Evolutionary conservation across 2,888 invertebrate genomes (phyloP).

Genomic region (Morpho achilles): DNA sequence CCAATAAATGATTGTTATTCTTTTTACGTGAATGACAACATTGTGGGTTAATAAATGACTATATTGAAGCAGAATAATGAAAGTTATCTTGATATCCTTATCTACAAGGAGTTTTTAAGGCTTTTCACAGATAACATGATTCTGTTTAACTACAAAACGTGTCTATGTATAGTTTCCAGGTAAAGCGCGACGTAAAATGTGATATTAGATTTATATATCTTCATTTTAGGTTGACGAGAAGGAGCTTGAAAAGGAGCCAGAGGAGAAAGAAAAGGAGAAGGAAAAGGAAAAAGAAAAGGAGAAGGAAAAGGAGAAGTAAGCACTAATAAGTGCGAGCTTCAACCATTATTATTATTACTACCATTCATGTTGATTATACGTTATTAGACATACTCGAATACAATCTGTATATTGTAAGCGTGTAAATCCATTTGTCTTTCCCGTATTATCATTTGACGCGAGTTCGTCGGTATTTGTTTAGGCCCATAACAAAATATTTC

Average conservation of each 20-base stretch:
- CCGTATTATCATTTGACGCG: constrained; percentile 53
- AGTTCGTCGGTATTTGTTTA: constrained; percentile 32
- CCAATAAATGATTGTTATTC: no score
- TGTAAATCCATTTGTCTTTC: constrained; percentile 78
- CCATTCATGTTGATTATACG: constrained; percentile 33
- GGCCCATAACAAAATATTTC: constrained; percentile 5
- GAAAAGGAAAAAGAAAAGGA: constrained; percentile 70
- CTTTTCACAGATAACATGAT: no score
- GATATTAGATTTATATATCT: constrained; percentile 3
- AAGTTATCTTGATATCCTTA: no score
- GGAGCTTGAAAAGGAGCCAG: constrained; percentile 80
- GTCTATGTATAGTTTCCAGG: background rate
- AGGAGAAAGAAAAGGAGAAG: constrained; percentile 83
- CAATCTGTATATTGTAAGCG: constrained; percentile 65
- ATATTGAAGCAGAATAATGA: no score
- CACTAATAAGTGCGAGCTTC: constrained; percentile 7
- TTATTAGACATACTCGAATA: constrained; percentile 62
- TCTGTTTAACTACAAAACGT: background rate
- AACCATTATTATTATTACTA: background rate
- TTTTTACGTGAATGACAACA: no score
- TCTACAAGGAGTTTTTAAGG: no score
- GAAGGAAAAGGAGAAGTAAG: constrained; percentile 72
- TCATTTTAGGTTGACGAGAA: constrained; percentile 85
- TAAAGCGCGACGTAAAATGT: constrained; percentile 1
- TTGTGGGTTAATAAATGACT: no score